These are phyloP conservation scores for Apteryx mantelli DNA, from an alignment of 2,113 vertebrate genomes.

Conservation along the genomic window DNA sequence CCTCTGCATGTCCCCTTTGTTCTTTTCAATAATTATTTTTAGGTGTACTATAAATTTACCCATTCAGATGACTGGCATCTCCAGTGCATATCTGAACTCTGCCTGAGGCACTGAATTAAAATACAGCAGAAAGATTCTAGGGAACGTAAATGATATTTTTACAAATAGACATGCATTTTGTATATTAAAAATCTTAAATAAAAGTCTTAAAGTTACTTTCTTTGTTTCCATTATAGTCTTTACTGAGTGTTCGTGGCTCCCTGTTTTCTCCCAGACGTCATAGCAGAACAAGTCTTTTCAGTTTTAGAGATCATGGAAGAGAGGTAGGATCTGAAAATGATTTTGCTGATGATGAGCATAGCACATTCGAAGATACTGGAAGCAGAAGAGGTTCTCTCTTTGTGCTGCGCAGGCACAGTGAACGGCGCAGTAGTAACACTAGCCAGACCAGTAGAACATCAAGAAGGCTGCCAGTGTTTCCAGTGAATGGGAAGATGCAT, in stretches of 20 bases:
- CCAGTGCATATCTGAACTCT: neutral
- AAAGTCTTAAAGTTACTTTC: neutral
- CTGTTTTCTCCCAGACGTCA: slow-evolving; percentile 87
- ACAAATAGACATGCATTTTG: neutral
- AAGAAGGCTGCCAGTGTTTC: slow-evolving; percentile 66
- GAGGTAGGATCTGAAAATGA: slow-evolving; percentile 89
- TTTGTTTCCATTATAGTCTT: slow-evolving; percentile 85
- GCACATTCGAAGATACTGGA: slow-evolving; percentile 85
- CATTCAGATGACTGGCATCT: neutral
- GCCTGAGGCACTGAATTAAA: neutral
- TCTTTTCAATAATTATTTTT: neutral
- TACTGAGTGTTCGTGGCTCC: slow-evolving; percentile 89
- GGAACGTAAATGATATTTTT: neutral
- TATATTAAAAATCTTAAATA: neutral
- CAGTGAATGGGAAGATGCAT: slow-evolving; percentile 85
- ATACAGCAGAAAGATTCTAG: neutral
- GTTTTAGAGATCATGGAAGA: slow-evolving; percentile 79
- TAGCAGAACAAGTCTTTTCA: slow-evolving; percentile 92
- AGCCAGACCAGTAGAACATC: slow-evolving; percentile 86
- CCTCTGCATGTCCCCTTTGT: neutral
- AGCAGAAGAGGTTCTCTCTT: slow-evolving; percentile 89
- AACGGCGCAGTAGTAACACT: slow-evolving; percentile 84
- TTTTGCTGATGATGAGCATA: slow-evolving; percentile 95
- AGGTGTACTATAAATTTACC: neutral
- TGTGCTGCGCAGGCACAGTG: slow-evolving; percentile 74